Percentiles rank a stretch among this genome's conserved stretches.
phyloP scores from a whole-genome alignment of 1,140 invertebrate genomes.

The Drosophila quadrilineata region DNA sequence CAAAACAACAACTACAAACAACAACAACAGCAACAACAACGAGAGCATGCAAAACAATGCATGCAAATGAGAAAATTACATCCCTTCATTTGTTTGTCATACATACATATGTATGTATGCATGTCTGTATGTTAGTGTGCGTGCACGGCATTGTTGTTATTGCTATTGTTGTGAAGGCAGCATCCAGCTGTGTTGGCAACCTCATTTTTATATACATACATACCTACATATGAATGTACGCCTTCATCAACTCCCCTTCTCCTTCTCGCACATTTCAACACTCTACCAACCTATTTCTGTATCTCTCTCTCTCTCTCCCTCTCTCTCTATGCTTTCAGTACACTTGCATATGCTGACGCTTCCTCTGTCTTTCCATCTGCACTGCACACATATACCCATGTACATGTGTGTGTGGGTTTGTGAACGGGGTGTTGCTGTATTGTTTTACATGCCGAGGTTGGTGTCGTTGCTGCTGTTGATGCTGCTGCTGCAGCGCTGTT shows the following conservation, averaged over 20 bases:
- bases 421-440: slow-evolving; percentile 67
- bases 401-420: slow-evolving; percentile 21
- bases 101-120: slow-evolving; percentile 20
- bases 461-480: slow-evolving; percentile 26
- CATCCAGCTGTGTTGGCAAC: slow-evolving; percentile 66
- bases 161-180: slow-evolving; percentile 18
- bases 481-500: slow-evolving; percentile 22
- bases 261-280: too few species aligned
- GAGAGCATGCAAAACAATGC: slow-evolving; percentile 63
- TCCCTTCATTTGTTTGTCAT: slow-evolving; percentile 80
- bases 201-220: slow-evolving; percentile 70
- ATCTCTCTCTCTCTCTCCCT: too few species aligned
- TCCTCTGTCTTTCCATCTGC: background rate
- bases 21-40: slow-evolving; percentile 12
- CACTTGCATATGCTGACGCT: background rate
- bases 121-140: background rate
- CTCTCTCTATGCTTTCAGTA: background rate
- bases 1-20: slow-evolving; percentile 35
- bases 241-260: slow-evolving; percentile 3
- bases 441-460: slow-evolving; percentile 48
- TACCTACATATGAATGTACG: too few species aligned
- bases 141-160: slow-evolving; percentile 46
- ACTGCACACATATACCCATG: background rate
- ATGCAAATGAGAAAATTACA: slow-evolving; percentile 81
- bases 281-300: too few species aligned